phyloP scores from a whole-genome alignment of 2,113 vertebrate genomes.

The Geococcyx californianus region DNA sequence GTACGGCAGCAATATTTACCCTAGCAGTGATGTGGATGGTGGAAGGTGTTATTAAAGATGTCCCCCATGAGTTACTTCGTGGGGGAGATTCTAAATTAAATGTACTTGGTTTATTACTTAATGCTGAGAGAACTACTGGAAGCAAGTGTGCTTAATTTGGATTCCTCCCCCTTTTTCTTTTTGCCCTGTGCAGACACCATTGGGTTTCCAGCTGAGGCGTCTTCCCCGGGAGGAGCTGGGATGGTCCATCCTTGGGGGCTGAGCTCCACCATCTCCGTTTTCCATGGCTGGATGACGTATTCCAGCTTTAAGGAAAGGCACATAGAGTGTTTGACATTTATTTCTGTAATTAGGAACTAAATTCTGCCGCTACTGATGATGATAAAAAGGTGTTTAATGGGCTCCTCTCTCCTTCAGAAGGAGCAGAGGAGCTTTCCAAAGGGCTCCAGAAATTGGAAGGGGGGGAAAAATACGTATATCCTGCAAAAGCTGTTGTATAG shows the following conservation, averaged over 20 bases:
- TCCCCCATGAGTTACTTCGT: constrained; percentile 8
- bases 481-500: neutral
- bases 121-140: neutral
- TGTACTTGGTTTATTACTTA: constrained; percentile 27
- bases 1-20: neutral
- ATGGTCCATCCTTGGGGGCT: neutral
- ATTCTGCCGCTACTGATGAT: neutral
- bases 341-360: neutral
- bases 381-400: neutral
- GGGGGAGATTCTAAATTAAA: constrained; percentile 31
- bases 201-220: neutral
- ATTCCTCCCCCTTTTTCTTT: neutral
- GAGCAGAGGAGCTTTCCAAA: neutral
- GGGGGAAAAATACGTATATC: accelerated
- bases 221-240: neutral
- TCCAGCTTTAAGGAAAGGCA: neutral
- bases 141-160: neutral
- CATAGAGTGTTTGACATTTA: neutral
- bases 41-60: constrained; percentile 30
- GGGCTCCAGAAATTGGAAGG: neutral
- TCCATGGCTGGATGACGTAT: accelerated
- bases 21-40: neutral
- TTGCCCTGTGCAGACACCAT: neutral
- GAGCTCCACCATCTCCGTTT: neutral
- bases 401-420: neutral